A percentile compares a stretch with the other conserved stretches of the same genome.
These are phyloP conservation scores for Chrysopa pallens DNA, from an alignment of 1,140 invertebrate species.

Conservation along the genomic window DNA sequence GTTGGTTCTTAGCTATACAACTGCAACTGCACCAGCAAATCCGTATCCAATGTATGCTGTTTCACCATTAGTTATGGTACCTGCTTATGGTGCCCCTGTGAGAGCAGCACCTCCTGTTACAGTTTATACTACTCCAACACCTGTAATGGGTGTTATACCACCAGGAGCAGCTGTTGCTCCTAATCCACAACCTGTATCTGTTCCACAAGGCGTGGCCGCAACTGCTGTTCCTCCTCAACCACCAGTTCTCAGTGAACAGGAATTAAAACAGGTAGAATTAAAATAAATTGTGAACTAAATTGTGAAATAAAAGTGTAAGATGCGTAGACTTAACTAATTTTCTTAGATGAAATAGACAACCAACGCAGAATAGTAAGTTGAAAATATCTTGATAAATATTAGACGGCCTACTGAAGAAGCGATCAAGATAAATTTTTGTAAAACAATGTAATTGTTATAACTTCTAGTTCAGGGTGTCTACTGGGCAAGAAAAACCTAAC, in stretches of 20 bases:
- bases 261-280: constrained; percentile 63
- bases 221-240: constrained; percentile 19
- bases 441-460: too few relatives aligned
- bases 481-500: too few relatives aligned
- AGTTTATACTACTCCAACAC: constrained; percentile 23
- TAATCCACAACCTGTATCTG: constrained; percentile 28
- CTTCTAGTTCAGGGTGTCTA: too few relatives aligned
- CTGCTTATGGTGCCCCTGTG: constrained; percentile 21
- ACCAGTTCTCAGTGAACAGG: constrained; percentile 39
- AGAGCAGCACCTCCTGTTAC: constrained; percentile 23
- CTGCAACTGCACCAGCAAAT: constrained; percentile 19
- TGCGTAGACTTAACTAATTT: too few relatives aligned
- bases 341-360: too few relatives aligned
- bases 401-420: too few relatives aligned
- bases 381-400: too few relatives aligned
- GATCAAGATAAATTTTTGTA: too few relatives aligned
- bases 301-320: too few relatives aligned
- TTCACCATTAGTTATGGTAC: constrained; percentile 44
- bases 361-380: too few relatives aligned
- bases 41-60: constrained; percentile 12
- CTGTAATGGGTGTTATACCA: constrained; percentile 12
- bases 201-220: not conserved
- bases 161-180: constrained; percentile 16
- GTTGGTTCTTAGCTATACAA: constrained; percentile 56
- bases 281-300: too few relatives aligned